Conservation (phyloP, 2,888 invertebrate species). For the Bellardia pandia region DNA sequence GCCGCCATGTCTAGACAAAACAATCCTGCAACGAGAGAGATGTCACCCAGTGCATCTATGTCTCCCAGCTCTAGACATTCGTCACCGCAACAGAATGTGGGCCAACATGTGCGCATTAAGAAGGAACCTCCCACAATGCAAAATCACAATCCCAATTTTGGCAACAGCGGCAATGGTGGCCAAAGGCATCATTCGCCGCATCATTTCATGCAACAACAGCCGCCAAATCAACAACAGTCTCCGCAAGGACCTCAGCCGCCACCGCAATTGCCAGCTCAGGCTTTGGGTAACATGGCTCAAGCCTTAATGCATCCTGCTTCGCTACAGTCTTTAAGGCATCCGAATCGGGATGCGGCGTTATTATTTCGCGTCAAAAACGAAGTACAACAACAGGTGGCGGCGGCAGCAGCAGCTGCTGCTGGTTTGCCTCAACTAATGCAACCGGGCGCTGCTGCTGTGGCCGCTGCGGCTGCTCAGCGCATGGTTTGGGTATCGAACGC, state of each 20-base stretch:
- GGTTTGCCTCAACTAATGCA: constrained; percentile 82
- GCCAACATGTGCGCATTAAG: constrained; percentile 82
- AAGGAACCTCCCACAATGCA: constrained; percentile 80
- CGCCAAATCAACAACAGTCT: constrained; percentile 78
- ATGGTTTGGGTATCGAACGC: constrained; percentile 87
- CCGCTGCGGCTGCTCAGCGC: constrained; percentile 82
- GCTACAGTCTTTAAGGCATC: constrained; percentile 84
- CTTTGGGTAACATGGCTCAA: constrained; percentile 79
- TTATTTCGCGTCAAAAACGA: constrained; percentile 84
- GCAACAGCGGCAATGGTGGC: constrained; percentile 71
- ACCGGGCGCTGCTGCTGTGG: constrained; percentile 79
- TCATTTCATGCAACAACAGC: constrained; percentile 75
- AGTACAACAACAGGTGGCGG: constrained; percentile 82
- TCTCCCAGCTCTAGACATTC: constrained; percentile 79
- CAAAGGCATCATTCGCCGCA: constrained; percentile 78
- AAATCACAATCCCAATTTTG: constrained; percentile 74
- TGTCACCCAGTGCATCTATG: constrained; percentile 79
- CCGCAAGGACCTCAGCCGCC: constrained; percentile 78
- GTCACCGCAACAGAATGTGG: constrained; percentile 77
- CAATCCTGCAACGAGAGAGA: constrained; percentile 74
- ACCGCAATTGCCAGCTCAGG: constrained; percentile 79
- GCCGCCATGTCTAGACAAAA: constrained; percentile 80
- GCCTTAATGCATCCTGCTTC: constrained; percentile 84
- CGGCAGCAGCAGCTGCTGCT: constrained; percentile 77
- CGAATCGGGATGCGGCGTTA: constrained; percentile 84